These are phyloP conservation scores for Phymanthus crucifer DNA, from an alignment of 92 coral and sea anemone species.

Conservation along the genomic window DNA sequence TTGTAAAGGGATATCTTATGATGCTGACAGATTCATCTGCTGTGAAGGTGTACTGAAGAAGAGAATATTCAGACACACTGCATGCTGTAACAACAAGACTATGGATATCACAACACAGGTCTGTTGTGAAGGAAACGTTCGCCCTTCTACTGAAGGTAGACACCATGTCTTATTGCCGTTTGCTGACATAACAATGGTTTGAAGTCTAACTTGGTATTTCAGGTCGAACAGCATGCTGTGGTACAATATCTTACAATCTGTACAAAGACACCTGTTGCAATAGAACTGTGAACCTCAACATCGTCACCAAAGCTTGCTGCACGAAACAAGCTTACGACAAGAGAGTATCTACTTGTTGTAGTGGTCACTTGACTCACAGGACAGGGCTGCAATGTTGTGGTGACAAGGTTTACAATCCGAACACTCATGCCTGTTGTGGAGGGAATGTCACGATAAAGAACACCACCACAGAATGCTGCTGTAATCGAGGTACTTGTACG, in stretches of 20 bases:
- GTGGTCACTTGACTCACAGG: neutral
- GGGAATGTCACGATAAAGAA: constrained; percentile 2
- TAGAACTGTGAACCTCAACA: constrained; percentile 3
- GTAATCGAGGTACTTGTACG: constrained; percentile 3
- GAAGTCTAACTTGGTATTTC: neutral
- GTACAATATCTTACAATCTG: constrained; percentile 26
- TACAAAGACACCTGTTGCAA: constrained; percentile 36
- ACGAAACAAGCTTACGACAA: constrained; percentile 11
- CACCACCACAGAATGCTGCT: constrained; percentile 24
- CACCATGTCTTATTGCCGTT: neutral
- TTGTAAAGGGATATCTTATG: constrained; percentile 22
- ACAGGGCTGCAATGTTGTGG: constrained; percentile 39
- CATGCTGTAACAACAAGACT: constrained; percentile 24
- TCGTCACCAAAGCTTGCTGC: constrained; percentile 26
- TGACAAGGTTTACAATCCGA: neutral
- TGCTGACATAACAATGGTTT: neutral
- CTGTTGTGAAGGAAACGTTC: constrained; percentile 34
- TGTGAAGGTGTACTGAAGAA: constrained; percentile 20
- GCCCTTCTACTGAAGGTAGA: constrained; percentile 30
- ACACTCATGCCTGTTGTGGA: constrained; percentile 33
- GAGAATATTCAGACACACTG: constrained; percentile 9
- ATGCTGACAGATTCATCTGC: constrained; percentile 32
- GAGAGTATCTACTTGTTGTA: constrained; percentile 24
- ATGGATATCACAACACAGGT: constrained; percentile 21
- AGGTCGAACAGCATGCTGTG: constrained; percentile 38